These are phyloP conservation scores for Xenopus laevis DNA, from an alignment of 2,113 vertebrate species.

Conservation along the genomic window DNA sequence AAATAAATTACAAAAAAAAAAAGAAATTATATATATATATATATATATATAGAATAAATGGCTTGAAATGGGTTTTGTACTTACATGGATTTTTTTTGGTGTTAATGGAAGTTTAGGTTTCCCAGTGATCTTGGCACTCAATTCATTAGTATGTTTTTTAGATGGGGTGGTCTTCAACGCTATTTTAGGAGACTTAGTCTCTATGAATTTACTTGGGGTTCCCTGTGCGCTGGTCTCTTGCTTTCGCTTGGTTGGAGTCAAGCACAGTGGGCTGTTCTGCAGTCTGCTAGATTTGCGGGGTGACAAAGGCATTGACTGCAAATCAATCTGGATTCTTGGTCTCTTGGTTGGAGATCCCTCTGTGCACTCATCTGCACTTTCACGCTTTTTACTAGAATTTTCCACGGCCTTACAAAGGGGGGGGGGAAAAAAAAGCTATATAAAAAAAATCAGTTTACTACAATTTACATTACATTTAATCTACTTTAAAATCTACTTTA, in stretches of 20 bases:
- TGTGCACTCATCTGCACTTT: constrained; percentile 40
- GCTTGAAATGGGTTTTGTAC: too few species aligned
- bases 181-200: neutral
- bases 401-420: constrained; percentile 40
- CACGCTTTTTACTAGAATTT: constrained; percentile 49
- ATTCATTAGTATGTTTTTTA: neutral
- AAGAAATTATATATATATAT: too few species aligned
- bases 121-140: neutral
- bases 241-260: constrained; percentile 25
- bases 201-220: neutral
- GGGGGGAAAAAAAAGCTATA: neutral
- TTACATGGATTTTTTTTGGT: neutral
- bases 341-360: constrained; percentile 45
- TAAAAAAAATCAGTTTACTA: too few species aligned
- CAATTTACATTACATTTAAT: too few species aligned
- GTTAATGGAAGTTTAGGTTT: constrained; percentile 1
- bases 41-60: too few species aligned
- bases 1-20: too few species aligned
- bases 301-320: constrained; percentile 38
- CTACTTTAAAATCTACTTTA: too few species aligned
- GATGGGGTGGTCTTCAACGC: neutral
- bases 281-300: constrained; percentile 46
- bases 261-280: constrained; percentile 34
- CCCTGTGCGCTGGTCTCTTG: neutral
- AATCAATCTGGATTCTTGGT: constrained; percentile 41